A percentile compares a stretch with the other conserved stretches of the same genome.
Evolutionary conservation across 2,888 invertebrate species (phyloP).

Genomic region (Troides oblongomaculatus): DNA sequence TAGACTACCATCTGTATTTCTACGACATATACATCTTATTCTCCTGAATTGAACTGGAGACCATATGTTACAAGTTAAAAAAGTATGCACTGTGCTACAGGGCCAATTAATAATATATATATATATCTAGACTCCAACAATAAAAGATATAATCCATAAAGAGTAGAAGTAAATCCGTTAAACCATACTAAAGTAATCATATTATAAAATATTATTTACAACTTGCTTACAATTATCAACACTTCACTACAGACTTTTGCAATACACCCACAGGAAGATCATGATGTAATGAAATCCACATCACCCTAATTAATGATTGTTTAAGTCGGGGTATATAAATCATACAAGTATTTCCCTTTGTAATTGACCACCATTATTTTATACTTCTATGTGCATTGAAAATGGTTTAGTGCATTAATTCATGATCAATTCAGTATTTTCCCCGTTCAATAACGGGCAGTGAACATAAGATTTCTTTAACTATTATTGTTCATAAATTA

Average conservation of each 20-base stretch:
- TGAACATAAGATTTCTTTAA: background rate
- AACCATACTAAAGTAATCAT: background rate
- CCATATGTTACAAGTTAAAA: background rate
- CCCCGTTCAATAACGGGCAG: background rate
- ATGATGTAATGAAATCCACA: background rate
- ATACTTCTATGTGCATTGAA: slow-evolving; percentile 10
- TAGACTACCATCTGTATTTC: too few relatives aligned
- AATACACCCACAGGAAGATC: background rate
- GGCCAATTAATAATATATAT: background rate
- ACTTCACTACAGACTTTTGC: background rate
- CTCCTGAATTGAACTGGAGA: too few relatives aligned
- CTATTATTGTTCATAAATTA: background rate
- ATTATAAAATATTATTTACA: slow-evolving; percentile 20
- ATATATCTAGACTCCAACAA: background rate
- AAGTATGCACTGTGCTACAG: background rate
- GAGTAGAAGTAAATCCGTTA: background rate
- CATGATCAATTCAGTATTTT: background rate
- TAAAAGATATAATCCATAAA: slow-evolving; percentile 1
- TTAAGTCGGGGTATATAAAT: background rate
- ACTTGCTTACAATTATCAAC: slow-evolving; percentile 7
- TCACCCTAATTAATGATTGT: background rate
- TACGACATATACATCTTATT: too few relatives aligned
- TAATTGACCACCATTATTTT: background rate
- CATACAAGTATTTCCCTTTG: background rate
- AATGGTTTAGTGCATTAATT: background rate